Conservation (phyloP, 2,888 invertebrate species). For the Plagodis dolabraria region DNA sequence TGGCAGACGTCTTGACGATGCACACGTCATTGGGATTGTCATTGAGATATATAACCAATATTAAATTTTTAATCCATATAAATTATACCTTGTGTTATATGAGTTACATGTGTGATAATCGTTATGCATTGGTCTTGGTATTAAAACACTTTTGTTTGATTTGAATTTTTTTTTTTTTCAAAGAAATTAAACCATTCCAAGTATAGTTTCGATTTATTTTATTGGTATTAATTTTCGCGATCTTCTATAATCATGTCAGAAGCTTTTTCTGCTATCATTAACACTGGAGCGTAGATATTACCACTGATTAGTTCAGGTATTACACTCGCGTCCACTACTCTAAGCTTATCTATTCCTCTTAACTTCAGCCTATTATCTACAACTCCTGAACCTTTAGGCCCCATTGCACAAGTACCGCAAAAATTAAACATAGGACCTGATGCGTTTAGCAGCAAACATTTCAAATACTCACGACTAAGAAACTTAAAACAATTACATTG, state of each 20-base stretch:
- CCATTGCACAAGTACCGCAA: slow-evolving; percentile 57
- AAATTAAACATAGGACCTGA: slow-evolving; percentile 85
- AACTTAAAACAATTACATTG: slow-evolving; percentile 41
- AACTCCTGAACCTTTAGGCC: slow-evolving; percentile 42
- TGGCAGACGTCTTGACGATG: no score
- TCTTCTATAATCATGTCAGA: slow-evolving; percentile 82
- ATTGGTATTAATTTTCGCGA: slow-evolving; percentile 15
- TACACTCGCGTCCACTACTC: slow-evolving; percentile 73
- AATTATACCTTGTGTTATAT: no score
- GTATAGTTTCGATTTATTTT: neutral
- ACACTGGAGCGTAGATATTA: slow-evolving; percentile 84
- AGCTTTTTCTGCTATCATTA: slow-evolving; percentile 87
- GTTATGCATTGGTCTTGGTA: no score
- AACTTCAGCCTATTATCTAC: slow-evolving; percentile 62
- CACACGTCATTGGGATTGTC: no score
- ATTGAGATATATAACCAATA: no score
- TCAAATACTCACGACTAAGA: slow-evolving; percentile 49
- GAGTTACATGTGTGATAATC: no score
- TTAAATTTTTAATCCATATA: no score
- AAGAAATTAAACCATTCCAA: no score
- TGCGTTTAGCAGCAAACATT: slow-evolving; percentile 52
- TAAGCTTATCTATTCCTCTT: slow-evolving; percentile 69
- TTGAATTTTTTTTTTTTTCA: no score
- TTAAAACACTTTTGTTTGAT: no score
- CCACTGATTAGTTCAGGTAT: slow-evolving; percentile 86